These are phyloP conservation scores for Genyomyrus donnyi DNA, from an alignment of 2,113 vertebrate species.

Conservation along the genomic window DNA sequence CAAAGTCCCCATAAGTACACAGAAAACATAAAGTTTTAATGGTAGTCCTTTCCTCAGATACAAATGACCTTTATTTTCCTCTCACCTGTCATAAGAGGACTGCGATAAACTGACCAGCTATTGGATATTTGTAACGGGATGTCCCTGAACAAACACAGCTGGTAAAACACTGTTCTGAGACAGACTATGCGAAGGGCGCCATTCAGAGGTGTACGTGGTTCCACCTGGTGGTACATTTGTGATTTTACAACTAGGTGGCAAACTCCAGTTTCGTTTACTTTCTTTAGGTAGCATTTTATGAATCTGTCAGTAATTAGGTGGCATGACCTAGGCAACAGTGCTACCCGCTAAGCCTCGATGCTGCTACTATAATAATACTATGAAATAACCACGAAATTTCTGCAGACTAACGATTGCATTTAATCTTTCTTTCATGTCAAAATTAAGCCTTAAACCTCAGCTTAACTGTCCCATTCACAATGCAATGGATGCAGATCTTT, in stretches of 20 bases:
- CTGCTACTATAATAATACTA: neutral
- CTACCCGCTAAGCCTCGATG: neutral
- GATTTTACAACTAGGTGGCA: neutral
- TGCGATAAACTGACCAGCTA: neutral
- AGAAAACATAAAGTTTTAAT: neutral
- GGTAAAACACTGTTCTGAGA: neutral
- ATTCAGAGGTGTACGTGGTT: neutral
- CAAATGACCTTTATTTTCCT: neutral
- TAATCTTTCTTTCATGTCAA: neutral
- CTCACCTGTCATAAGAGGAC: neutral
- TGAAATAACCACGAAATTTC: neutral
- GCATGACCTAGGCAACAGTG: neutral
- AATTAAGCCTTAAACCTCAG: neutral
- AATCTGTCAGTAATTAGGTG: neutral
- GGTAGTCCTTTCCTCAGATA: neutral
- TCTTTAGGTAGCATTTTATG: neutral
- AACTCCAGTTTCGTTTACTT: neutral
- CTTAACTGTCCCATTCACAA: neutral
- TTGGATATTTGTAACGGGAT: neutral
- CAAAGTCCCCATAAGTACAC: neutral
- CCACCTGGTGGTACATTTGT: neutral
- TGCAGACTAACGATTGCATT: neutral
- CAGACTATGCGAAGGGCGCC: neutral
- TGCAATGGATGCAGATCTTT: neutral
- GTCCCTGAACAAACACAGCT: constrained; percentile 32